Evolutionary conservation across 2,888 invertebrate genomes (phyloP).

Genomic region (Apodemia zela): DNA sequence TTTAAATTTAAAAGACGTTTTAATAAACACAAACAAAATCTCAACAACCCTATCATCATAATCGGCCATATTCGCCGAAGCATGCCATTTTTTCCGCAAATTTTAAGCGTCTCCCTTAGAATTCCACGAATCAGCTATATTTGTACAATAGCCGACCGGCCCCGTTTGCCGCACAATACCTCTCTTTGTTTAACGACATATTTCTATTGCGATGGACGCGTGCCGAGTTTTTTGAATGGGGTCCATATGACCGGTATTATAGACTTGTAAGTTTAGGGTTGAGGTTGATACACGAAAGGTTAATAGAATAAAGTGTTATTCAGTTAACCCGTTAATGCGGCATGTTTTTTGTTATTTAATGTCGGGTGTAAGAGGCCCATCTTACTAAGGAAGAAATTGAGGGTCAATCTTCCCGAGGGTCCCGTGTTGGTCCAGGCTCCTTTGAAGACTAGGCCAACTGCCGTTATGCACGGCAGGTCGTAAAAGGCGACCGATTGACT

Average conservation of each 20-base stretch:
- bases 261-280: slow-evolving; percentile 29
- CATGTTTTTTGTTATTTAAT: background rate
- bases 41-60: slow-evolving; percentile 56
- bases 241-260: slow-evolving; percentile 44
- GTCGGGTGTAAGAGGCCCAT: too few species aligned
- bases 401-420: too few species aligned
- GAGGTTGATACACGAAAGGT: slow-evolving; percentile 19
- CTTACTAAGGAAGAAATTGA: too few species aligned
- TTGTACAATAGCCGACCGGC: slow-evolving; percentile 66
- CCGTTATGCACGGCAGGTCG: too few species aligned
- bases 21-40: background rate
- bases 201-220: slow-evolving; percentile 61
- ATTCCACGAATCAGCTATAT: slow-evolving; percentile 68
- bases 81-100: slow-evolving; percentile 68
- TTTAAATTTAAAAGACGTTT: too few species aligned
- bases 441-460: too few species aligned
- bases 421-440: too few species aligned
- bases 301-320: slow-evolving; percentile 6
- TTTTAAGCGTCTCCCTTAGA: slow-evolving; percentile 64
- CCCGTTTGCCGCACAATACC: slow-evolving; percentile 58
- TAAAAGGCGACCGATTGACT: too few species aligned
- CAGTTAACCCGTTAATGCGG: background rate
- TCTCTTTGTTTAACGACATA: slow-evolving; percentile 73
- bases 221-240: slow-evolving; percentile 62
- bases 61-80: slow-evolving; percentile 47